Percentiles rank a stretch among this genome's conserved stretches.
phyloP scores from a whole-genome alignment of 2,797 vertebrate genomes.

The Oryzias sinensis region DNA sequence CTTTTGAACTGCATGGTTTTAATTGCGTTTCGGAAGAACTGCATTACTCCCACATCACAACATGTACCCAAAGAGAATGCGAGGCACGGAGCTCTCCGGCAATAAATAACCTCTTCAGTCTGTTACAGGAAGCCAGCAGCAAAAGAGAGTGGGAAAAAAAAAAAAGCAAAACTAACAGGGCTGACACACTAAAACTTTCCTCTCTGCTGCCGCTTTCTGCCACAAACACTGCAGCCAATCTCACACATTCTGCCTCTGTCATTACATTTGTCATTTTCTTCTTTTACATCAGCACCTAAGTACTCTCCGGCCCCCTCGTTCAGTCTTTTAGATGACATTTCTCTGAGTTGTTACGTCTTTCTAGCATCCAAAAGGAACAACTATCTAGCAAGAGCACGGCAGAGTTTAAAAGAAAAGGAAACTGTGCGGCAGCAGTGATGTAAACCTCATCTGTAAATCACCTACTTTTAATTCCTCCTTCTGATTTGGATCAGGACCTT shows the following conservation, averaged over 20 bases:
- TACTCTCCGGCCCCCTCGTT: not conserved
- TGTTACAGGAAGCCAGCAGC: slow-evolving; percentile 59
- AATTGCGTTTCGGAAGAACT: slow-evolving; percentile 70
- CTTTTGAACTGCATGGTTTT: slow-evolving; percentile 58
- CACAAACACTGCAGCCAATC: slow-evolving; percentile 9
- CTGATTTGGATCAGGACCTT: too few relatives aligned
- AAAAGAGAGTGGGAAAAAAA: slow-evolving; percentile 4
- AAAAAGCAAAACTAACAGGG: slow-evolving; percentile 2
- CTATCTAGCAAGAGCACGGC: not conserved
- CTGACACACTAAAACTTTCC: slow-evolving; percentile 13
- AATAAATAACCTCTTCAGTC: slow-evolving; percentile 71
- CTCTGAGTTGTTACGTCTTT: not conserved
- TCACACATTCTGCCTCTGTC: slow-evolving; percentile 11
- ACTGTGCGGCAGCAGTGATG: too few relatives aligned
- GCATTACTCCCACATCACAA: slow-evolving; percentile 75
- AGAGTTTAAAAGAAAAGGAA: not conserved
- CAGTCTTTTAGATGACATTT: not conserved
- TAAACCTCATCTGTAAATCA: too few relatives aligned
- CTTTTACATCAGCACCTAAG: not conserved
- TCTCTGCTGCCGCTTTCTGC: slow-evolving; percentile 6
- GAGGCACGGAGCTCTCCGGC: slow-evolving; percentile 55
- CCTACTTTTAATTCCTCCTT: too few relatives aligned
- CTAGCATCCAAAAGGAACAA: not conserved
- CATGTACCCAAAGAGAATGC: slow-evolving; percentile 73
- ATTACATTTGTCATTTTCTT: slow-evolving; percentile 25